Conservation (phyloP, 2,888 invertebrate species). For the Helobdella robusta region DNA sequence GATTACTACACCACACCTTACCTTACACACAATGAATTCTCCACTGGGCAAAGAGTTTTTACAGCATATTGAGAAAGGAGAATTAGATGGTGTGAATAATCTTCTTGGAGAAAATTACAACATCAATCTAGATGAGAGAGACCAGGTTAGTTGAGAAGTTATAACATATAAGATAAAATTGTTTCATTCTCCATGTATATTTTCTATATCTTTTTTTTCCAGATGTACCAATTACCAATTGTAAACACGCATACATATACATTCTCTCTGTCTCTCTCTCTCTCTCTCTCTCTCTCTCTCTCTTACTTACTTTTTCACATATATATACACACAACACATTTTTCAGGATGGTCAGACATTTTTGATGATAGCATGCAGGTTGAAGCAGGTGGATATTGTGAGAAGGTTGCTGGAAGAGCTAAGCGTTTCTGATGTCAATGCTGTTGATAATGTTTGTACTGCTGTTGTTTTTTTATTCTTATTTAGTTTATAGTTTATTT, state of each 20-base stretch:
- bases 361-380: conserved; percentile 45
- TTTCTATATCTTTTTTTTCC: not conserved
- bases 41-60: conserved; percentile 1
- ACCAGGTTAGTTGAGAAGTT: not conserved
- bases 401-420: conserved; percentile 42
- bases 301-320: too few species aligned
- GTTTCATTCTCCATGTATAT: not conserved
- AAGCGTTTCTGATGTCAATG: conserved; percentile 42
- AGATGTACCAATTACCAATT: too few species aligned
- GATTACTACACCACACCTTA: too few species aligned
- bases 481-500: too few species aligned
- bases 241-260: too few species aligned
- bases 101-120: not conserved
- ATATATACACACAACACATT: not conserved
- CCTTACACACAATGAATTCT: conserved; percentile 20
- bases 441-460: conserved; percentile 48
- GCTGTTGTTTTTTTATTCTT: too few species aligned
- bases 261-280: too few species aligned
- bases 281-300: too few species aligned
- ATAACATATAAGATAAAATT: not conserved
- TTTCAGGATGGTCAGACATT: conserved; percentile 46
- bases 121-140: conserved; percentile 17
- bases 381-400: conserved; percentile 44
- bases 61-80: conserved; percentile 2
- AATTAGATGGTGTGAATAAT: conserved; percentile 4